phyloP scores from a whole-genome alignment of 2,113 vertebrate species.

The Panthera uncia region DNA sequence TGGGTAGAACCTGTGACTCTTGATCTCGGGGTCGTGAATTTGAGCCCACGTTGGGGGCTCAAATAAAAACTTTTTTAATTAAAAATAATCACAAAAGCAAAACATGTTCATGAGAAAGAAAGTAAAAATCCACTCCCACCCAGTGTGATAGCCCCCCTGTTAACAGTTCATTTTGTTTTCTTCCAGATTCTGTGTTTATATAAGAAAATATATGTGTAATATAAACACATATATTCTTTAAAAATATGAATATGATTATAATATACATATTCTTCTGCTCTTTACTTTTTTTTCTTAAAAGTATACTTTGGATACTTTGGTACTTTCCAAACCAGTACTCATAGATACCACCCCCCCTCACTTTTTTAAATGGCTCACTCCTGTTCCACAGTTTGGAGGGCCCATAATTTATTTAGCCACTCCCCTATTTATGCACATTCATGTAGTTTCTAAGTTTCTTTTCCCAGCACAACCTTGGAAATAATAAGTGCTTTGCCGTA shows the following conservation, averaged over 20 bases:
- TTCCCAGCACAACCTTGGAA: neutral
- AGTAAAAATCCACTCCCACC: neutral
- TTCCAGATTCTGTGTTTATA: neutral
- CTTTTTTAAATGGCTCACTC: neutral
- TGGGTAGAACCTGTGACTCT: neutral
- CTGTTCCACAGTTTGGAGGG: neutral
- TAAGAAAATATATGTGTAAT: constrained; percentile 1
- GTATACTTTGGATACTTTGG: neutral
- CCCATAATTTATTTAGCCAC: neutral
- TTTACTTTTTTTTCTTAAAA: neutral
- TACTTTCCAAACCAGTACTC: neutral
- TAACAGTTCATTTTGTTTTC: constrained; percentile 24
- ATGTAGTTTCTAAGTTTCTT: constrained; percentile 39
- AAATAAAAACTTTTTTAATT: neutral
- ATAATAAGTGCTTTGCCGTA: neutral
- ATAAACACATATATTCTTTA: neutral
- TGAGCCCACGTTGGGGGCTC: neutral
- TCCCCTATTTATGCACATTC: neutral
- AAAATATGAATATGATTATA: neutral
- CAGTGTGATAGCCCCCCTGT: neutral
- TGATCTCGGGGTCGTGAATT: neutral
- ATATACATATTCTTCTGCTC: neutral
- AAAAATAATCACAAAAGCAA: neutral
- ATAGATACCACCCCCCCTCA: neutral
- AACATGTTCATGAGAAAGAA: neutral